Percentiles rank a stretch among this genome's conserved stretches.
phyloP scores from a whole-genome alignment of 2,113 vertebrate species.

The Mastomys natalensis region DNA sequence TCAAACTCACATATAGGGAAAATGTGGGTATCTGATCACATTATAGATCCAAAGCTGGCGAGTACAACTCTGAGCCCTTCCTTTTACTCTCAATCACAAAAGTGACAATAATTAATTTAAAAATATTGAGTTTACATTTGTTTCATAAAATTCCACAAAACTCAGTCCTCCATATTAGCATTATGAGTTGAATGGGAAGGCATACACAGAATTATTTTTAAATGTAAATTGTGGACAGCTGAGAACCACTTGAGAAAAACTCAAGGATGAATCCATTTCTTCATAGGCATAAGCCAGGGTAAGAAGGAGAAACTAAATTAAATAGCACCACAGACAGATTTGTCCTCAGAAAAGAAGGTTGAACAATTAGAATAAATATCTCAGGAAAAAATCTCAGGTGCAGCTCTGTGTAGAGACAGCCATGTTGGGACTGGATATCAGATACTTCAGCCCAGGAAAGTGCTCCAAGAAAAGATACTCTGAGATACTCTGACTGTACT shows the following conservation, averaged over 20 bases:
- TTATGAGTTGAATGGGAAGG: not conserved
- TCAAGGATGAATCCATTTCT: not conserved
- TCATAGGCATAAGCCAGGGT: not conserved
- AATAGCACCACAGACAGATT: not conserved
- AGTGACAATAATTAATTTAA: not conserved
- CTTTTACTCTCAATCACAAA: not conserved
- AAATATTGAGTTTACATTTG: not conserved
- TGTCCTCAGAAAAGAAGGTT: not conserved
- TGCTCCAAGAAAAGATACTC: not conserved
- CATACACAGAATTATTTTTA: not conserved
- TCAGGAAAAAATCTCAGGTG: not conserved
- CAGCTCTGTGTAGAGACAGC: not conserved
- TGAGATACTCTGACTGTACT: not conserved
- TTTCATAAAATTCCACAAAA: slow-evolving; percentile 7
- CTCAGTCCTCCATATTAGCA: not conserved
- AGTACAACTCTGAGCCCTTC: not conserved
- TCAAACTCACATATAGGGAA: not conserved
- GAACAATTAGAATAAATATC: not conserved
- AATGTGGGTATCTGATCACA: no score
- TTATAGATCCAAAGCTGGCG: not conserved
- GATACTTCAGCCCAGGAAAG: not conserved
- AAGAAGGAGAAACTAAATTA: not conserved
- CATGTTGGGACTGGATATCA: not conserved
- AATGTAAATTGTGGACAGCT: not conserved
- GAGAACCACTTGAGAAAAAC: not conserved